Conservation (phyloP, 2,888 invertebrate species). For the Chironomus riparius region DNA sequence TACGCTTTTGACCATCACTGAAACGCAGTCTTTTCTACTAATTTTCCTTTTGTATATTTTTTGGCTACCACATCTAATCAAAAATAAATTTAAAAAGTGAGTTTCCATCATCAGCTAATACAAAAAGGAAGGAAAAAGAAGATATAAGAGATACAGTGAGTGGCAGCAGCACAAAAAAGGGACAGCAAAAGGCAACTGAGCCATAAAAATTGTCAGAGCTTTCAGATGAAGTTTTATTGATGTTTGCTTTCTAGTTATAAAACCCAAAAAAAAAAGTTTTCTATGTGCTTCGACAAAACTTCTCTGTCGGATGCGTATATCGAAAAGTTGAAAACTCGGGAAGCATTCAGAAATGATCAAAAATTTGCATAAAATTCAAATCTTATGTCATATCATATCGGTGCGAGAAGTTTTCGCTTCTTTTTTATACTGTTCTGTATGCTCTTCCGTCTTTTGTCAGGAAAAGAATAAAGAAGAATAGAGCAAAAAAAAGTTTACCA, state of each 20-base stretch:
- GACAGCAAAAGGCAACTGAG: constrained; percentile 7
- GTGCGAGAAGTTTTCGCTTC: background rate
- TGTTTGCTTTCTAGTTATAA: background rate
- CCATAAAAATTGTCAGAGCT: constrained; percentile 21
- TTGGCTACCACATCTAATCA: too few species aligned
- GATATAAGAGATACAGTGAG: background rate
- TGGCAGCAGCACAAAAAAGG: background rate
- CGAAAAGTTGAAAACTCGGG: background rate
- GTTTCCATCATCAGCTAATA: background rate
- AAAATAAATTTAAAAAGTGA: too few species aligned
- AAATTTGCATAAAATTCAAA: background rate
- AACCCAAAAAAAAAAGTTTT: background rate
- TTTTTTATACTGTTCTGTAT: too few species aligned
- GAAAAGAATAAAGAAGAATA: too few species aligned
- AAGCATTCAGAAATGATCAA: background rate
- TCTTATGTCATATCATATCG: background rate
- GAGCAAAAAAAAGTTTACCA: background rate
- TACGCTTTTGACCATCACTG: too few species aligned
- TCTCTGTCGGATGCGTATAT: background rate
- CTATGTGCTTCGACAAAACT: background rate
- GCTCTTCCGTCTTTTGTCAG: too few species aligned
- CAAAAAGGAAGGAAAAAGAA: background rate
- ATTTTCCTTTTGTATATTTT: too few species aligned
- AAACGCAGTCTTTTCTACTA: too few species aligned
- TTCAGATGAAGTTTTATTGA: constrained; percentile 9